Evolutionary conservation across 2,888 invertebrate genomes (phyloP).

Genomic region (Teleiodes luculella): DNA sequence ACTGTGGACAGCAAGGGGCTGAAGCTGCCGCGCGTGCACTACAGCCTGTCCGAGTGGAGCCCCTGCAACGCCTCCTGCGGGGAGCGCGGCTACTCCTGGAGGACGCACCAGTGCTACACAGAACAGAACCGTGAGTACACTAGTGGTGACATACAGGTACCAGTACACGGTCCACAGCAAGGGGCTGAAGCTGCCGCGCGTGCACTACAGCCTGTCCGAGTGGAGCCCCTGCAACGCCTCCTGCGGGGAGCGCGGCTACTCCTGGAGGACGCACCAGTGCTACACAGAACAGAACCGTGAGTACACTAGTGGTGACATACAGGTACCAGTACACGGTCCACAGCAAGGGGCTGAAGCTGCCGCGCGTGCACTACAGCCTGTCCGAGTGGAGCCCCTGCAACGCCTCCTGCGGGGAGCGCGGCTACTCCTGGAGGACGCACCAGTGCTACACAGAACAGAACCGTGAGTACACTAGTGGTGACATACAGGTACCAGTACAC

Average conservation of each 20-base stretch:
- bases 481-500: constrained; percentile 94
- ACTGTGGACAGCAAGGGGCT: constrained; percentile 79
- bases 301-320: too few species aligned
- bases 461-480: constrained; percentile 48
- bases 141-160: too few species aligned
- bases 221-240: constrained; percentile 89
- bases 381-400: constrained; percentile 90
- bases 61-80: constrained; percentile 89
- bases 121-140: constrained; percentile 51
- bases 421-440: constrained; percentile 77
- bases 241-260: constrained; percentile 86
- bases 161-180: constrained; percentile 85
- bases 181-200: constrained; percentile 72
- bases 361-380: constrained; percentile 85
- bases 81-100: constrained; percentile 81
- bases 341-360: constrained; percentile 62
- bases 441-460: constrained; percentile 59
- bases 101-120: constrained; percentile 62
- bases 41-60: constrained; percentile 90
- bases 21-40: constrained; percentile 79
- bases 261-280: constrained; percentile 69
- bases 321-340: constrained; percentile 90
- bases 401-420: constrained; percentile 85
- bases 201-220: constrained; percentile 86
- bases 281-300: constrained; percentile 56